Conservation (phyloP, 1,140 invertebrate genomes). For the Zaprionus ornatus region DNA sequence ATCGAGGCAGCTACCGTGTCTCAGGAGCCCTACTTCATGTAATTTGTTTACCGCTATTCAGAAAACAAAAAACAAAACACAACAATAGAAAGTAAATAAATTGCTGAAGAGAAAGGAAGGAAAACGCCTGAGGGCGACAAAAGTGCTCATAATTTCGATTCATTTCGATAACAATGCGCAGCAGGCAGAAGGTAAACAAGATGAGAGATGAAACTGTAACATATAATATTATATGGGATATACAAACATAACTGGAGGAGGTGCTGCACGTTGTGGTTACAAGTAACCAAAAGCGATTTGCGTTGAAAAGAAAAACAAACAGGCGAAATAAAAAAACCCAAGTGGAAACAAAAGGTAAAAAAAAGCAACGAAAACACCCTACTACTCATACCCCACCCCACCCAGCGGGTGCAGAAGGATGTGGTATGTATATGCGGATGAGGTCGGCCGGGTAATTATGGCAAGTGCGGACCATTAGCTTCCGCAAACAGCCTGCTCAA, state of each 20-base stretch:
- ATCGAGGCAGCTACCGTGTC: slow-evolving; percentile 14
- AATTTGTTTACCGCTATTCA: slow-evolving; percentile 63
- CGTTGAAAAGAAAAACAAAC: slow-evolving; percentile 68
- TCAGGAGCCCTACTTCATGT: slow-evolving; percentile 52
- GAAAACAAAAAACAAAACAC: background rate
- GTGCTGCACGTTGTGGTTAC: slow-evolving; percentile 55
- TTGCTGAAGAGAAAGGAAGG: background rate
- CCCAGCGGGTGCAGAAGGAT: slow-evolving; percentile 9
- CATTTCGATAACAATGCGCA: slow-evolving; percentile 55
- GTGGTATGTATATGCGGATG: slow-evolving; percentile 9
- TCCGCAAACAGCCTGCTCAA: slow-evolving; percentile 81
- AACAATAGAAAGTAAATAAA: background rate
- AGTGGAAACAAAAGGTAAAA: slow-evolving; percentile 69
- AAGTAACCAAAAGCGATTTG: slow-evolving; percentile 77
- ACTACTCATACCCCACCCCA: slow-evolving; percentile 27
- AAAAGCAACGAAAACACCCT: background rate
- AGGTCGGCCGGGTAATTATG: slow-evolving; percentile 67
- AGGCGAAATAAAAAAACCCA: slow-evolving; percentile 41
- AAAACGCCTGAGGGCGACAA: slow-evolving; percentile 65
- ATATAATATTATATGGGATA: slow-evolving; percentile 4
- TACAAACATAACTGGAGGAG: background rate
- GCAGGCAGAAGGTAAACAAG: slow-evolving; percentile 38
- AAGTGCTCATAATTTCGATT: slow-evolving; percentile 68
- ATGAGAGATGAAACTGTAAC: slow-evolving; percentile 2
- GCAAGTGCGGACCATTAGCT: slow-evolving; percentile 83